Evolutionary conservation across 2,888 invertebrate genomes (phyloP), one percentile per base, ranked within the genome.

Genomic region (Maniola hyperantus): DNA sequence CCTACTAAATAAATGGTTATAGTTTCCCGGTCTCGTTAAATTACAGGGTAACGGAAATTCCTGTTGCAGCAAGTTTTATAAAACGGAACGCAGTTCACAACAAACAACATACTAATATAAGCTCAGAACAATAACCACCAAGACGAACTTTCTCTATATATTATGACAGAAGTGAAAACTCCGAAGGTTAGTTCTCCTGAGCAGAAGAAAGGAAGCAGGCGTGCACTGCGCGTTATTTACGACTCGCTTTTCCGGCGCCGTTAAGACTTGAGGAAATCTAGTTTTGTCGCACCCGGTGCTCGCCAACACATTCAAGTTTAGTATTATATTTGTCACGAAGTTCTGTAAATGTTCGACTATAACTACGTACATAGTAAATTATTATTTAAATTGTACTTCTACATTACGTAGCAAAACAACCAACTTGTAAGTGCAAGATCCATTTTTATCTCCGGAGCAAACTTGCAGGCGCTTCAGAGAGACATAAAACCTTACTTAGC

Each of bases 401-500:
- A 57, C 42, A 42, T 42, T 57, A 42, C 20, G 57, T 57, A 20
- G 18, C 20, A 18, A 58, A 62, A 59, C 54, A 50, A 66, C 53
- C 70, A 67, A 73, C 66, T 72, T 68, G 65, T 69, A 79, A 79
- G 77, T 79, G 74, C 73, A 78, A 73, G 81, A 83, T 83, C 83
- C 82, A 84, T 85, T 84, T 86, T 85, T 89, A 89, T 89, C 87
- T 85, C 78, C 82, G 82, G 83, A 87, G 79, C 84, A 83, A 85
- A 88, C 80, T 88, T 87, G 85, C 84, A 85, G 83, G 83, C 85
- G 82, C 85, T 87, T 79, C 84, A 80, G 83, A 81, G 83, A 81
- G 85, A 88, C 91, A 91, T 91, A 92, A 92, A 91, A 91, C 89
- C 83, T 91, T 91, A 89, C 90, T 91, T 91, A 91, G 90, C 84